These are phyloP conservation scores for Theonella swinhoei DNA, from an alignment of 37 sponge, comb jelly and placozoan genomes.

Conservation along the genomic window DNA sequence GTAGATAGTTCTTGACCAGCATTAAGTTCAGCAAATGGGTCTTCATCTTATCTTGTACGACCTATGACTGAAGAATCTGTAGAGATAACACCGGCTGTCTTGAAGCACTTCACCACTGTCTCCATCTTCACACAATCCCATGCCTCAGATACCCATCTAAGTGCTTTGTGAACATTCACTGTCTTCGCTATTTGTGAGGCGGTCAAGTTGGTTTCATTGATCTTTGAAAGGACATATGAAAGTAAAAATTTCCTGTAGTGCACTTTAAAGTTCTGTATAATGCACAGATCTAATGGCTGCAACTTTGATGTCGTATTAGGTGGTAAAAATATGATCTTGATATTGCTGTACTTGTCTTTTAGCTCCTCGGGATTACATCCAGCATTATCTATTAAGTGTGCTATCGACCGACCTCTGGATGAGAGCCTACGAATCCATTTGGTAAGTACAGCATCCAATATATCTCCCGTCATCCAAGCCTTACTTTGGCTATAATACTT, in stretches of 20 bases:
- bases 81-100: constrained; percentile 36
- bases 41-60: no score
- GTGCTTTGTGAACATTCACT: constrained; percentile 25
- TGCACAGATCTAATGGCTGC: constrained; percentile 57
- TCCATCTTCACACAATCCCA: constrained; percentile 49
- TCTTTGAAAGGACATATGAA: constrained; percentile 37
- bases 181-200: constrained; percentile 23
- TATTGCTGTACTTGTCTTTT: constrained; percentile 2
- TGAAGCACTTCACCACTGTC: constrained; percentile 65
- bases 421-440: constrained; percentile 18
- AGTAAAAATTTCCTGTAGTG: constrained; percentile 29
- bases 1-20: no score
- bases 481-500: constrained; percentile 43
- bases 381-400: constrained; percentile 51
- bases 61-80: no score
- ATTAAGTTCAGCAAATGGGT: no score
- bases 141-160: constrained; percentile 63
- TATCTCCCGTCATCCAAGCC: constrained; percentile 54
- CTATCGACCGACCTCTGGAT: neutral
- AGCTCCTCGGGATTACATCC: neutral
- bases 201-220: constrained; percentile 18
- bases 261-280: constrained; percentile 63
- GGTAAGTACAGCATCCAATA: constrained; percentile 23
- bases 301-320: constrained; percentile 55
- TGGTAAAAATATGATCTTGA: constrained; percentile 27